Conservation (phyloP, 2,888 invertebrate species). For the Caenorhabditis sulstoni region DNA sequence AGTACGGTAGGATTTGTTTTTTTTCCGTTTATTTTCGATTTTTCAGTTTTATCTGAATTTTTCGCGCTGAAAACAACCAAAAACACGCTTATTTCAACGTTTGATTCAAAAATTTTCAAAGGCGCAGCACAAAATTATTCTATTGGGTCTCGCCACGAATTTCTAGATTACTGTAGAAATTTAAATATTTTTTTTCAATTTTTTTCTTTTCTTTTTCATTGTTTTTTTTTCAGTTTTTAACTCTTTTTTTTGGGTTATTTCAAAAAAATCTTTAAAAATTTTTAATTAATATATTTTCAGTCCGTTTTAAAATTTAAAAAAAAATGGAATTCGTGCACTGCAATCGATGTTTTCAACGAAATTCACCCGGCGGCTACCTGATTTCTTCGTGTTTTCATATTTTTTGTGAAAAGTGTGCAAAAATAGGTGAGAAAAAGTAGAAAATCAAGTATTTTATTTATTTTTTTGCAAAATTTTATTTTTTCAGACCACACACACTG, state of each 20-base stretch:
- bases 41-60: neutral
- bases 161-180: too few species aligned
- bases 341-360: constrained; percentile 40
- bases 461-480: neutral
- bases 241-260: too few species aligned
- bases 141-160: too few species aligned
- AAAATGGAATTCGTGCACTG: constrained; percentile 50
- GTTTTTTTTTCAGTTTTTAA: too few species aligned
- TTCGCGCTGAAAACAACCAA: neutral
- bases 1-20: too few species aligned
- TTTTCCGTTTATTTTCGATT: neutral
- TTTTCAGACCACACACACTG: constrained; percentile 29
- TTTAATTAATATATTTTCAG: too few species aligned
- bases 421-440: constrained; percentile 20
- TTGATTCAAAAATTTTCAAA: too few species aligned
- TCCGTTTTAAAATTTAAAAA: neutral
- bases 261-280: too few species aligned
- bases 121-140: too few species aligned
- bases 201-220: too few species aligned
- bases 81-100: too few species aligned
- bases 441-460: neutral
- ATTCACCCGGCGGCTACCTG: constrained; percentile 16
- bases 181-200: too few species aligned
- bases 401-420: constrained; percentile 45
- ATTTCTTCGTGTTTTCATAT: constrained; percentile 54